Evolutionary conservation across 2,888 invertebrate genomes (phyloP).

Genomic region (Macrophya alboannulata): DNA sequence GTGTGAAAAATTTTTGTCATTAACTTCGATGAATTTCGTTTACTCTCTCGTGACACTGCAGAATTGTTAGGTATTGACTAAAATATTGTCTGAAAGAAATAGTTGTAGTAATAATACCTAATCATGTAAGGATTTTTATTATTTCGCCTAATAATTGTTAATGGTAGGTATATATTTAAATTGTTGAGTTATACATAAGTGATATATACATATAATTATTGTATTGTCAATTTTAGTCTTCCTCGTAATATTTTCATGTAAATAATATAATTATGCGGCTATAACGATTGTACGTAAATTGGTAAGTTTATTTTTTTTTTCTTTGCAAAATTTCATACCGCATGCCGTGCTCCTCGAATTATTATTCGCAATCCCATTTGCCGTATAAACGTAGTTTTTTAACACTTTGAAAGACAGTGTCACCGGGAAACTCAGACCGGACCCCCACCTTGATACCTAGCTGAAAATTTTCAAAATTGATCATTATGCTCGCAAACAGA

Average conservation of each 20-base stretch:
- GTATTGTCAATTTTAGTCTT: constrained; percentile 11
- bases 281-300: not conserved
- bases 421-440: too few relatives aligned
- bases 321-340: too few relatives aligned
- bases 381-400: too few relatives aligned
- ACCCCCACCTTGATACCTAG: too few relatives aligned
- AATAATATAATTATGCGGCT: not conserved
- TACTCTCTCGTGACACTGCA: not conserved
- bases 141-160: constrained; percentile 5
- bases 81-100: not conserved
- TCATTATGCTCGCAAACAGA: not conserved
- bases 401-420: too few relatives aligned
- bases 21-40: not conserved
- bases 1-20: not conserved
- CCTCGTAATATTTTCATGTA: constrained; percentile 11
- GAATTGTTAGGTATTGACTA: not conserved
- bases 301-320: too few relatives aligned
- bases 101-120: not conserved
- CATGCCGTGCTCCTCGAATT: too few relatives aligned
- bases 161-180: constrained; percentile 7
- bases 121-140: not conserved
- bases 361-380: too few relatives aligned
- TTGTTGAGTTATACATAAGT: not conserved
- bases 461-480: too few relatives aligned
- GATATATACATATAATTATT: not conserved